These are phyloP conservation scores for Pterostichus madidus DNA, from an alignment of 2,888 invertebrate species.

Conservation along the genomic window DNA sequence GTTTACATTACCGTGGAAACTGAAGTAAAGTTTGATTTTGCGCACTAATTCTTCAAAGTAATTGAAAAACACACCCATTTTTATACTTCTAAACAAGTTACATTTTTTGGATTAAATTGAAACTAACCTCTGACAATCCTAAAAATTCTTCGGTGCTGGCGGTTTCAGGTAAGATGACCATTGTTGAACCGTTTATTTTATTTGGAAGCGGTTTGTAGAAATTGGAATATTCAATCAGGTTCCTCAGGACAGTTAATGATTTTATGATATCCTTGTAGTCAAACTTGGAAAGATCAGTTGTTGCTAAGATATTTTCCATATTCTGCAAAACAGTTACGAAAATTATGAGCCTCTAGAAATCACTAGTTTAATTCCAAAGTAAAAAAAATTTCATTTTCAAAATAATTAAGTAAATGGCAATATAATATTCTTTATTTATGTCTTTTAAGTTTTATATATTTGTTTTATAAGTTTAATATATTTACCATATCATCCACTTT, in stretches of 20 bases:
- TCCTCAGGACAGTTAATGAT: constrained; percentile 3
- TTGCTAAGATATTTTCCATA: not conserved
- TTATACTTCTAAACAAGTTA: not conserved
- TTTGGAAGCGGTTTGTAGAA: constrained; percentile 2
- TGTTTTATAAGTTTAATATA: too few relatives aligned
- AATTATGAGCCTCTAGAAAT: too few relatives aligned
- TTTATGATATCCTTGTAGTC: constrained; percentile 4
- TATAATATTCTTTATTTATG: too few relatives aligned
- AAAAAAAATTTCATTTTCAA: too few relatives aligned
- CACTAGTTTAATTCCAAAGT: too few relatives aligned
- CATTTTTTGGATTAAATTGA: not conserved
- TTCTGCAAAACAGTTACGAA: not conserved
- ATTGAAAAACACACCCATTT: too few relatives aligned
- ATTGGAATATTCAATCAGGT: constrained; percentile 24
- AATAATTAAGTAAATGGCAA: too few relatives aligned
- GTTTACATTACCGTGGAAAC: too few relatives aligned
- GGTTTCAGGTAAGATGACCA: not conserved
- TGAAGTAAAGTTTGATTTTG: too few relatives aligned
- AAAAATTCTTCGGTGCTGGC: not conserved
- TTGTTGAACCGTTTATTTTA: constrained; percentile 13
- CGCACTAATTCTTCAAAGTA: too few relatives aligned
- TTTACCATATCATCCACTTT: constrained; percentile 76
- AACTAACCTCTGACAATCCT: not conserved
- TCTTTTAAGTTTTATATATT: not conserved
- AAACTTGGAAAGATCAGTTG: not conserved